Evolutionary conservation across 2,113 vertebrate genomes (phyloP).

Genomic region (Numida meleagris): DNA sequence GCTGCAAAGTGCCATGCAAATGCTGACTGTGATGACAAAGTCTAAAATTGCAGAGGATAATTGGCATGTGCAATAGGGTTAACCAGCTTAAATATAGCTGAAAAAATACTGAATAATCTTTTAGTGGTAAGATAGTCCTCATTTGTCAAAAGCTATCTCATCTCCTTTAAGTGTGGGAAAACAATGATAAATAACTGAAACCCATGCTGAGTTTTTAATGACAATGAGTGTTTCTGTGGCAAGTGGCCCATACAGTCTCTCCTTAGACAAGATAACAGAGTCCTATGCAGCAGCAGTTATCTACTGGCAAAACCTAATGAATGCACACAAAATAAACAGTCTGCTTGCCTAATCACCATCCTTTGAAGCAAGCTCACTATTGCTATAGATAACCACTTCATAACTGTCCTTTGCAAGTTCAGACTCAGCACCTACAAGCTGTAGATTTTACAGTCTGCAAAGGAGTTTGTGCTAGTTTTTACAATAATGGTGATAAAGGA

Average conservation of each 20-base stretch:
- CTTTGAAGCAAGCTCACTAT: background rate
- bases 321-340: background rate
- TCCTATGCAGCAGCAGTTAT: constrained; percentile 3
- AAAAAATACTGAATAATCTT: background rate
- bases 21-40: background rate
- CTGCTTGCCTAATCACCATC: background rate
- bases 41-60: background rate
- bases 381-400: background rate
- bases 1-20: background rate
- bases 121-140: background rate
- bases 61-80: background rate
- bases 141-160: background rate
- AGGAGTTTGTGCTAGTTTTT: background rate
- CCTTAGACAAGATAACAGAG: background rate
- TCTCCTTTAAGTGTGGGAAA: background rate
- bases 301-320: background rate
- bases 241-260: background rate
- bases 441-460: background rate
- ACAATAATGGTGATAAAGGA: background rate
- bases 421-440: background rate
- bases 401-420: background rate
- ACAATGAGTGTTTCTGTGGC: background rate
- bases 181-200: background rate
- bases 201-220: background rate
- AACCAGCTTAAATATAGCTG: background rate